Percentiles rank a stretch among this genome's conserved stretches.
Conservation (phyloP, 2,113 vertebrate species). For the cat (Felis catus) region F.catus_Fca126_mat1.0 CM031421.1:67484001-67484500, state of each 20-base stretch:
- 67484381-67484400: background rate
- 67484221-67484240: background rate
- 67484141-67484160: background rate
- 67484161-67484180: slow-evolving; percentile 52
- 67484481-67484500: background rate
- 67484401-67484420: background rate
- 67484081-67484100: background rate
- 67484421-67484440: background rate
- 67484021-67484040: background rate
- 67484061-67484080: background rate
- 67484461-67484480: background rate
- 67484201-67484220: background rate
- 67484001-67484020: background rate
- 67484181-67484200: background rate
- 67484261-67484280: background rate
- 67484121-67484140: background rate
- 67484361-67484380: background rate
- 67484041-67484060: background rate
- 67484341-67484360: background rate
- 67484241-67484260: background rate
- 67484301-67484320: background rate
- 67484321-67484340: background rate
- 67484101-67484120: background rate
- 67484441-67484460: background rate
- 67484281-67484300: background rate